Percentiles rank a stretch among this genome's conserved stretches.
Evolutionary conservation across 2,113 vertebrate genomes (phyloP).

Genomic region (Archocentrus centrarchus): DNA sequence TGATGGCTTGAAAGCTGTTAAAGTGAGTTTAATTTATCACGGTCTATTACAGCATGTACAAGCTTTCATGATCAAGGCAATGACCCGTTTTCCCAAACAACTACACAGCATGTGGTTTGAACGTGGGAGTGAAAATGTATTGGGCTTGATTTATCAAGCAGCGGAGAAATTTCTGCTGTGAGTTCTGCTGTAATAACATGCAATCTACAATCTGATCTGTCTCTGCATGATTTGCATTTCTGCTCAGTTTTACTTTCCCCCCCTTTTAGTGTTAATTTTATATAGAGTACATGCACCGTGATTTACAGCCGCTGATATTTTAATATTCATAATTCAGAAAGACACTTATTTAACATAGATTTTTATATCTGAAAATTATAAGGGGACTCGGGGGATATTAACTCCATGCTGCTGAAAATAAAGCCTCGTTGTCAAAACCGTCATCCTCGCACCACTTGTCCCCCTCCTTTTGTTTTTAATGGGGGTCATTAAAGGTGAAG

Average conservation of each 20-base stretch:
- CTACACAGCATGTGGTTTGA: conserved; percentile 62
- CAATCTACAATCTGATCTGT: conserved; percentile 39
- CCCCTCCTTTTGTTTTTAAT: neutral
- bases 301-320: neutral
- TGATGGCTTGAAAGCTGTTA: conserved; percentile 70
- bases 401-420: neutral
- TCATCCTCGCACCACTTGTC: neutral
- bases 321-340: neutral
- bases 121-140: conserved; percentile 59
- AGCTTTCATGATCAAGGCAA: conserved; percentile 71
- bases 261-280: conserved; percentile 10
- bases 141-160: conserved; percentile 61
- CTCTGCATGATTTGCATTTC: conserved; percentile 19
- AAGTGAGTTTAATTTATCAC: conserved; percentile 74
- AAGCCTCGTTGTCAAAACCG: neutral
- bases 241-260: conserved; percentile 15
- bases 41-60: conserved; percentile 70
- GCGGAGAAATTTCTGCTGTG: conserved; percentile 25
- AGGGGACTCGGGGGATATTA: neutral
- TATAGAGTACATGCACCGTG: neutral
- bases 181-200: conserved; percentile 30
- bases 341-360: conserved; percentile 11
- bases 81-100: conserved; percentile 73
- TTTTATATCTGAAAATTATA: conserved; percentile 10
- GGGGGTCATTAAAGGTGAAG: neutral